Evolutionary conservation across 1,140 invertebrate genomes (phyloP), one percentile per base, ranked within the genome.

Genomic region (Zaprionus ghesquierei): DNA sequence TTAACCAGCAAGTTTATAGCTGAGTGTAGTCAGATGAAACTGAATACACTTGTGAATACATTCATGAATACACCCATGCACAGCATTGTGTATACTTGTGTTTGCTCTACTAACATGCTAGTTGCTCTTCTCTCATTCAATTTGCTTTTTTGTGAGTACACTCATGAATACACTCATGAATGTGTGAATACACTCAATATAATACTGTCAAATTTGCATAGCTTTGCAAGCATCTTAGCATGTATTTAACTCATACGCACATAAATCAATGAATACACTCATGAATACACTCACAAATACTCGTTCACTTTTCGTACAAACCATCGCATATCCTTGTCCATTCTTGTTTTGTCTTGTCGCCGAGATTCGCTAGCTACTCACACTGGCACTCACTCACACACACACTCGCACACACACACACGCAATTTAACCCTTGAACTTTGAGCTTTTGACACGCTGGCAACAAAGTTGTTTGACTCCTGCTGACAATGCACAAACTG

Each of bases 361-460:
- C 27, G 8, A 20, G 18, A 22, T 46, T 9, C 41, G 41, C 41
- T 46, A 18, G 2, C 9, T 44, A 50, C 15, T 27, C 33, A 41
- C 33, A 51, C 27, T n/a, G n/a, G n/a, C n/a, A 41, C 44, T 35
- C 22, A 61, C 25, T 22, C 22, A 46, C 12, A 51, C 53, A 31
- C 33, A 20, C 25, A 56, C 23, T 41, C 49, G 31, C 31, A 35
- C 35, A 31, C n/a, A 56, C 55, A 44, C 38, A 74, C 51, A 72
- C 49, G 50, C 65, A 71, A 60, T 76, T 86, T 86, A 86, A 86
- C 81, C 81, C 81, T 87, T 86, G 81, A 86, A 86, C 81, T 87
- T 87, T 75, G 81, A 53, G 82, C 81, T 86, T 81, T 69, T 81
- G 81, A 85, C 81, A 85, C 60, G 62, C 60, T 15, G 35, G 66